Percentiles rank a stretch among this genome's conserved stretches.
Conservation (phyloP, 2,797 vertebrate genomes). For the Myripristis jacobus region DNA sequence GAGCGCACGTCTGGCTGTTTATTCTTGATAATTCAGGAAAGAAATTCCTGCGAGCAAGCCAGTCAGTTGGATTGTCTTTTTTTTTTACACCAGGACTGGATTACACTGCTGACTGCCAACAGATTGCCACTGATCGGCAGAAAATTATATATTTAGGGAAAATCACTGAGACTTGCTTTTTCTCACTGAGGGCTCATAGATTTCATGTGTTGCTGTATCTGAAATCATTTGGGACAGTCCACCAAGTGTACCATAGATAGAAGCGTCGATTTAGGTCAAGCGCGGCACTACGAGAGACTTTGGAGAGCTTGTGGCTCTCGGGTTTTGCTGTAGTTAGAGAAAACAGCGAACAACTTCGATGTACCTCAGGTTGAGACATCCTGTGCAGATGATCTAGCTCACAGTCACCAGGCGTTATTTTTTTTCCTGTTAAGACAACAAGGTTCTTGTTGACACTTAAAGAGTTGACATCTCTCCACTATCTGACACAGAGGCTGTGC, state of each 20-base stretch:
- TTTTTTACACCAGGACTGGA: conserved; percentile 60
- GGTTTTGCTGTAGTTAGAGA: conserved; percentile 63
- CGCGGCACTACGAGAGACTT: conserved; percentile 40
- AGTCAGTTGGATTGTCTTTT: conserved; percentile 42
- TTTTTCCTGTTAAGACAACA: conserved; percentile 42
- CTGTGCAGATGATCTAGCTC: conserved; percentile 63
- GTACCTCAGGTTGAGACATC: conserved; percentile 57
- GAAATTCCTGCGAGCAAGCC: conserved; percentile 31
- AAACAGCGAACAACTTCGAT: conserved; percentile 42
- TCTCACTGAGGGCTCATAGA: conserved; percentile 18
- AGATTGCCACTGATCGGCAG: conserved; percentile 15
- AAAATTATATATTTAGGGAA: conserved; percentile 2
- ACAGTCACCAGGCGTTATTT: conserved; percentile 25
- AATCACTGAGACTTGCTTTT: conserved; percentile 25
- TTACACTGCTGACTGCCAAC: conserved; percentile 49
- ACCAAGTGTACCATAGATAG: conserved; percentile 57
- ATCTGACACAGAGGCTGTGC: conserved; percentile 28
- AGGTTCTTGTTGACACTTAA: conserved; percentile 30
- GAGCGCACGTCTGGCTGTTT: conserved; percentile 33
- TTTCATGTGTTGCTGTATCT: conserved; percentile 35
- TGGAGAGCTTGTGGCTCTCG: conserved; percentile 55
- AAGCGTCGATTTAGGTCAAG: conserved; percentile 38
- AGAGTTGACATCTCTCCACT: conserved; percentile 14
- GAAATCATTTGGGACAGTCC: conserved; percentile 38
- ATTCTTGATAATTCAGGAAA: conserved; percentile 20